Conservation (phyloP, 1,140 invertebrate species). For the Charaxes varanes region DNA sequence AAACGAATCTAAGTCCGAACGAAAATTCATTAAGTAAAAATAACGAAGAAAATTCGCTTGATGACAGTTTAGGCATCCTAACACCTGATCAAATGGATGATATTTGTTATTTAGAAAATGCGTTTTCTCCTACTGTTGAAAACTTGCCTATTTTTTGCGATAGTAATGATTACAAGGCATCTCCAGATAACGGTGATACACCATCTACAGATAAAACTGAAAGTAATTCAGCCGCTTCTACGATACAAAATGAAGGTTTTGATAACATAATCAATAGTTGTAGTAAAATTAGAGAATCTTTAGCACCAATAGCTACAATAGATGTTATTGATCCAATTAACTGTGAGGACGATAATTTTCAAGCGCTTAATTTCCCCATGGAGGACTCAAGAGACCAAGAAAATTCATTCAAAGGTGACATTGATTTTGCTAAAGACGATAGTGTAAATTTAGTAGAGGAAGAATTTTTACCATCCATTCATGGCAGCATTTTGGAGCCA, state of each 20-base stretch:
- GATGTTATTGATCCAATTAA: slow-evolving; percentile 35
- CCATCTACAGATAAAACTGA: slow-evolving; percentile 72
- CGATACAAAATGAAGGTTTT: slow-evolving; percentile 65
- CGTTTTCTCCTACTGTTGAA: slow-evolving; percentile 76
- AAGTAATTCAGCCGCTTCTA: slow-evolving; percentile 64
- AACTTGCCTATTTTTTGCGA: slow-evolving; percentile 66
- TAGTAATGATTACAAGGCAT: slow-evolving; percentile 53
- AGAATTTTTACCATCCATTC: slow-evolving; percentile 70
- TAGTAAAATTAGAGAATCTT: slow-evolving; percentile 25
- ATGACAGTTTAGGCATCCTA: slow-evolving; percentile 88
- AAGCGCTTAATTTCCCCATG: slow-evolving; percentile 18
- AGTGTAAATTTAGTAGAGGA: slow-evolving; percentile 38
- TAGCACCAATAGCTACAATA: slow-evolving; percentile 43
- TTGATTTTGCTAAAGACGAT: slow-evolving; percentile 26
- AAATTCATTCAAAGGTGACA: slow-evolving; percentile 11
- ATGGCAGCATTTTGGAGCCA: slow-evolving; percentile 71
- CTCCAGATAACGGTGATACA: slow-evolving; percentile 63
- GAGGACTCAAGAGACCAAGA: slow-evolving; percentile 8
- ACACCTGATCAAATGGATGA: slow-evolving; percentile 91
- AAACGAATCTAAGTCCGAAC: slow-evolving; percentile 60
- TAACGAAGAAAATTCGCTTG: slow-evolving; percentile 84
- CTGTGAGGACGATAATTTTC: slow-evolving; percentile 25
- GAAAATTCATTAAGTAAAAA: slow-evolving; percentile 69
- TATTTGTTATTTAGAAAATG: slow-evolving; percentile 76
- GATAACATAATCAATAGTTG: slow-evolving; percentile 37